Conservation (phyloP, 64 coral and sea anemone species). For the Pocillopora damicornis region DNA sequence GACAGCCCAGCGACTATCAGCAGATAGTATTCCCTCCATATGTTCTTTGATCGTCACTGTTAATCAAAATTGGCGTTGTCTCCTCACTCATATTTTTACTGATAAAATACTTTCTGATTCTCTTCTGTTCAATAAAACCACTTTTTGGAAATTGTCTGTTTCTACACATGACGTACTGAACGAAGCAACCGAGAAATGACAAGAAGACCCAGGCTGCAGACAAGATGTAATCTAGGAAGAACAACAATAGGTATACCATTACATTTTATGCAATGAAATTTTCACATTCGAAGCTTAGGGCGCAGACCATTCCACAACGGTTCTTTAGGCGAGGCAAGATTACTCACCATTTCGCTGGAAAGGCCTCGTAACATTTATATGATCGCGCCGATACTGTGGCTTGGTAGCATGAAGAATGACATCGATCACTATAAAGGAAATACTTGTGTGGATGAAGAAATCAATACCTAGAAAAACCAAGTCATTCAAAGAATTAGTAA, state of each 20-base stretch:
- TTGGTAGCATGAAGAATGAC: constrained; percentile 55
- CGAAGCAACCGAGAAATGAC: constrained; percentile 11
- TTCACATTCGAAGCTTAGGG: no score
- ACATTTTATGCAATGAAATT: no score
- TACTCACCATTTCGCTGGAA: constrained; percentile 59
- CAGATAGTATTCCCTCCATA: constrained; percentile 50
- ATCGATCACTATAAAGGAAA: constrained; percentile 47
- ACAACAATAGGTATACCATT: background rate
- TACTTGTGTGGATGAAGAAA: constrained; percentile 51
- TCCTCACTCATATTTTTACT: constrained; percentile 4
- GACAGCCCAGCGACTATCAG: background rate
- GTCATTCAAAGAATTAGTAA: no score
- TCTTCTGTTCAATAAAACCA: constrained; percentile 36
- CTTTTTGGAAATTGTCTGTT: constrained; percentile 42
- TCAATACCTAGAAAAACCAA: constrained; percentile 41
- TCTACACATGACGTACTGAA: constrained; percentile 8
- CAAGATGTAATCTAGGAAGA: constrained; percentile 44
- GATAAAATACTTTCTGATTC: constrained; percentile 17
- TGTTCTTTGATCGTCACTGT: background rate
- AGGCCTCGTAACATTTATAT: constrained; percentile 37
- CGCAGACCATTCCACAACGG: background rate
- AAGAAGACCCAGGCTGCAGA: constrained; percentile 32
- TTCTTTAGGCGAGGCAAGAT: background rate
- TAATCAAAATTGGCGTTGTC: constrained; percentile 41
- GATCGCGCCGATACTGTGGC: constrained; percentile 29